Evolutionary conservation across 2,113 vertebrate species (phyloP).

Genomic region (Hyperoodon ampullatus): DNA sequence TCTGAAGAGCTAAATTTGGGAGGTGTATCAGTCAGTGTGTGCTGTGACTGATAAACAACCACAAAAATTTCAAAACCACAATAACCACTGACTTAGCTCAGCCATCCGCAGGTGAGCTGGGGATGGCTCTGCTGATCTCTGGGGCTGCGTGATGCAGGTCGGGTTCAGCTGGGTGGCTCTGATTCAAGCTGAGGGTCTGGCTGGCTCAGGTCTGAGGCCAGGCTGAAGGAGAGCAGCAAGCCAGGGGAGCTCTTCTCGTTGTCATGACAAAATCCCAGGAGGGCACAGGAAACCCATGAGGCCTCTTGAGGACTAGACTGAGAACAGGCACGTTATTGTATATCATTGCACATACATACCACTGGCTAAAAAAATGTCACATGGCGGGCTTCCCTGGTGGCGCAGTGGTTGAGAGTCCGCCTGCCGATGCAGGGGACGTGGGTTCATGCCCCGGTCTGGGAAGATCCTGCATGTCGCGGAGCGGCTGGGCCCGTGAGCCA

Average conservation of each 20-base stretch:
- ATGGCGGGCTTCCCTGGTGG: too few relatives aligned
- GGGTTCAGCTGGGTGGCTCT: background rate
- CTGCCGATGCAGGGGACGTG: too few relatives aligned
- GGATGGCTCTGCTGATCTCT: background rate
- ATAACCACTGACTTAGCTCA: background rate
- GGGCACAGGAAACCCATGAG: background rate
- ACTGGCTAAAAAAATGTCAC: background rate
- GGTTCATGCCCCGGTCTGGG: too few relatives aligned
- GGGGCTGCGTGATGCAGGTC: background rate
- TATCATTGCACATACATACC: background rate
- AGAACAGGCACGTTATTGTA: background rate
- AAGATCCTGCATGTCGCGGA: too few relatives aligned
- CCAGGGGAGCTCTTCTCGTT: background rate
- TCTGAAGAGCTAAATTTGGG: background rate
- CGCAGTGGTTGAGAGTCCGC: too few relatives aligned
- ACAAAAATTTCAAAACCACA: background rate
- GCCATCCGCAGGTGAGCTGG: background rate
- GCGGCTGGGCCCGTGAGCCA: too few relatives aligned
- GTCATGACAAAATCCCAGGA: background rate
- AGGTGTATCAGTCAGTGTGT: background rate
- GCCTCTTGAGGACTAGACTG: background rate
- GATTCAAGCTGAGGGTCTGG: background rate
- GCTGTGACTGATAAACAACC: background rate
- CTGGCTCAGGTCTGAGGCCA: background rate
- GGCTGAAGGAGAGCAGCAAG: background rate